Percentiles rank a stretch among this genome's conserved stretches.
phyloP scores from a whole-genome alignment of 2,113 vertebrate species.

The Psilopsiagon aurifrons region DNA sequence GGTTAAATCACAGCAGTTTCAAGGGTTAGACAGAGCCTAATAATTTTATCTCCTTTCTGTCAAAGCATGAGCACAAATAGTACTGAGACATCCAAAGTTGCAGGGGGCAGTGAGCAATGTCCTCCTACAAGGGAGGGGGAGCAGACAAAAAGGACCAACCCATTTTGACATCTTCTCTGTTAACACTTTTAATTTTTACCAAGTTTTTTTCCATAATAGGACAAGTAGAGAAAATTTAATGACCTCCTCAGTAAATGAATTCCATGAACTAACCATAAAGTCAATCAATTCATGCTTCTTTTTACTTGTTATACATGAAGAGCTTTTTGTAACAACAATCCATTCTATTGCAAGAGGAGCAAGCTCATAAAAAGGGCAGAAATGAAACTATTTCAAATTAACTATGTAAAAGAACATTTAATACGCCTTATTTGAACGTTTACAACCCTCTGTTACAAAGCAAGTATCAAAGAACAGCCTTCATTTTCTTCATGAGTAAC shows the following conservation, averaged over 20 bases:
- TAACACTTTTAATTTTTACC: neutral
- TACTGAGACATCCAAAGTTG: neutral
- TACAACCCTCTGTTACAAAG: neutral
- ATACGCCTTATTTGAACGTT: neutral
- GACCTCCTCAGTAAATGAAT: neutral
- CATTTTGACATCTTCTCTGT: neutral
- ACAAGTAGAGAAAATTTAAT: neutral
- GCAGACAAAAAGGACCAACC: neutral
- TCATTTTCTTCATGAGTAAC: neutral
- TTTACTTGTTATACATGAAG: neutral
- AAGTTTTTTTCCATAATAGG: neutral
- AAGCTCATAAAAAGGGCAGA: neutral
- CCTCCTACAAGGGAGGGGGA: rapidly evolving
- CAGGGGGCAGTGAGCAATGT: neutral
- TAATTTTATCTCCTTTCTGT: neutral
- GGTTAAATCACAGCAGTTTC: neutral
- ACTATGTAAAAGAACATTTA: neutral
- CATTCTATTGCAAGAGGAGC: neutral
- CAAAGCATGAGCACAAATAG: neutral
- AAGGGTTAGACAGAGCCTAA: neutral
- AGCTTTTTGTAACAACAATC: neutral
- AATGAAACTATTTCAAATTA: neutral
- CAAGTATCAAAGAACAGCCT: neutral
- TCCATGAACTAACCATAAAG: neutral
- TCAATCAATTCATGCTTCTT: neutral